phyloP scores from a whole-genome alignment of 2,113 vertebrate species.

The Heptranchias perlo region DNA sequence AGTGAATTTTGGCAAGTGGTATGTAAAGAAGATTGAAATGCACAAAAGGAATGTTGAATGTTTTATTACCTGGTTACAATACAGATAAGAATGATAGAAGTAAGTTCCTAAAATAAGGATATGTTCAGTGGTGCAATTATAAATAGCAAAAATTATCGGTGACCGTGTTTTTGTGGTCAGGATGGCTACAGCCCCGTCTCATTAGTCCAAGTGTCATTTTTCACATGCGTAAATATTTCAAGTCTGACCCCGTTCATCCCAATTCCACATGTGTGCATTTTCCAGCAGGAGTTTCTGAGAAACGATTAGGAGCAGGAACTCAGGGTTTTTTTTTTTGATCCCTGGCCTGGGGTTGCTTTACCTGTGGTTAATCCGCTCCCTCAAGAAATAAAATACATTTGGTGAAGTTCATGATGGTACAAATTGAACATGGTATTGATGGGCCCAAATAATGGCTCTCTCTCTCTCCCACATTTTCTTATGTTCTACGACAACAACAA shows the following conservation, averaged over 20 bases:
- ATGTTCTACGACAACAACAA: too few species aligned
- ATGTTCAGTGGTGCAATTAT: not conserved
- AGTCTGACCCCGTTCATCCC: not conserved
- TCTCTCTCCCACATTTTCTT: not conserved
- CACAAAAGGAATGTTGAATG: not conserved
- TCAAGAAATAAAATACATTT: not conserved
- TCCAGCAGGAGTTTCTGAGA: not conserved
- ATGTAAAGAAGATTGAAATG: not conserved
- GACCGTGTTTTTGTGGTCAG: not conserved
- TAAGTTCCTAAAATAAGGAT: not conserved
- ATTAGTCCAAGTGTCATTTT: not conserved
- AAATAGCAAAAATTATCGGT: not conserved
- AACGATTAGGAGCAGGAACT: not conserved
- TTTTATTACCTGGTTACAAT: not conserved
- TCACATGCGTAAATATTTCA: not conserved
- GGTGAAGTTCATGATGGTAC: not conserved
- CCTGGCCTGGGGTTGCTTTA: not conserved
- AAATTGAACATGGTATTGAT: not conserved
- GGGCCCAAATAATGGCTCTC: not conserved
- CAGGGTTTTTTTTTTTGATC: not conserved
- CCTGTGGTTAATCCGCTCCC: not conserved
- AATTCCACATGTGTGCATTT: not conserved
- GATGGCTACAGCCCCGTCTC: not conserved
- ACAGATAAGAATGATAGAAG: not conserved
- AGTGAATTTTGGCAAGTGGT: not conserved